A percentile compares a stretch with the other conserved stretches of the same genome.
phyloP scores from a whole-genome alignment of 2,888 invertebrate genomes.

The Falcaria lacertinaria region DNA sequence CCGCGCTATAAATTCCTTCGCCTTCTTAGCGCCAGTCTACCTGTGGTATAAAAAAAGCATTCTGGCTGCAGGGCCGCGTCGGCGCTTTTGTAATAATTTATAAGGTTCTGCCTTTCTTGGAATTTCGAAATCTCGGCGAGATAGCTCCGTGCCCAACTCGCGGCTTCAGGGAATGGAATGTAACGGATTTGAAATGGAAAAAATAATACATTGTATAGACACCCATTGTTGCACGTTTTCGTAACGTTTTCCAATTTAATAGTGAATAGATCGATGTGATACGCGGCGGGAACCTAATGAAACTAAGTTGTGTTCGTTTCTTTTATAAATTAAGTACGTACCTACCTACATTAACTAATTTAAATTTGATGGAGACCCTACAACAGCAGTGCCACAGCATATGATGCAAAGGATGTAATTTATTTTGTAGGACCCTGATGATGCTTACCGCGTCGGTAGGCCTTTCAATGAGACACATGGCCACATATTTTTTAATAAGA shows the following conservation, averaged over 20 bases:
- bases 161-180: conserved; percentile 70
- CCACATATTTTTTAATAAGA: too few species aligned
- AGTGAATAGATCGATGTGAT: conserved; percentile 28
- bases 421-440: too few species aligned
- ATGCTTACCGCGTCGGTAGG: too few species aligned
- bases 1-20: conserved; percentile 65
- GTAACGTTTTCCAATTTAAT: conserved; percentile 44
- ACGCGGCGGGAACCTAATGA: conserved; percentile 5
- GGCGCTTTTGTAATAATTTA: conserved; percentile 80
- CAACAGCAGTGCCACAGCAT: too few species aligned
- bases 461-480: too few species aligned
- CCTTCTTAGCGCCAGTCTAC: conserved; percentile 76
- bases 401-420: too few species aligned
- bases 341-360: not conserved
- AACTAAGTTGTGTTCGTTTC: not conserved
- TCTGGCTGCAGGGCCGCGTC: conserved; percentile 73
- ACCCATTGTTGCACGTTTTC: conserved; percentile 42
- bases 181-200: conserved; percentile 71
- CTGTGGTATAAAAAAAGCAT: conserved; percentile 75
- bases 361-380: not conserved
- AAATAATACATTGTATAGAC: conserved; percentile 60
- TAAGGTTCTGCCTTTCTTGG: conserved; percentile 77
- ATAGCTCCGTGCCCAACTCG: conserved; percentile 54
- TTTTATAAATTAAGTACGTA: not conserved
- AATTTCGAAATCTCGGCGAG: conserved; percentile 76